Evolutionary conservation across 1,140 invertebrate genomes (phyloP).

Genomic region (Acromyrmex charruanus): DNA sequence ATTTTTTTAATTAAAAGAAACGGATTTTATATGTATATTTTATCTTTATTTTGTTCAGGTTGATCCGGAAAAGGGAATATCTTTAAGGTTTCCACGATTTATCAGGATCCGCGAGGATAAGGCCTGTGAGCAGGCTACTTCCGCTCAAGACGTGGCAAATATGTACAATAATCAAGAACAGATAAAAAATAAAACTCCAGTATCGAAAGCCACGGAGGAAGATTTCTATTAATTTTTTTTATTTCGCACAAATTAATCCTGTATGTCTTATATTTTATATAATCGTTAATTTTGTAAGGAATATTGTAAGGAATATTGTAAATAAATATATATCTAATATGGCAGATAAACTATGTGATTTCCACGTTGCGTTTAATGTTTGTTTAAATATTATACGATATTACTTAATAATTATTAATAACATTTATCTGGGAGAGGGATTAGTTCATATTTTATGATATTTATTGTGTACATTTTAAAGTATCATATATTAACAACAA

Average conservation of each 20-base stretch:
- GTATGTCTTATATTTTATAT: conserved; percentile 24
- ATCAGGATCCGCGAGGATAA: conserved; percentile 98
- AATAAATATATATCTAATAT: conserved; percentile 32
- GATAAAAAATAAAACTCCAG: conserved; percentile 92
- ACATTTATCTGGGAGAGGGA: background rate
- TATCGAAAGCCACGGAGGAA: conserved; percentile 86
- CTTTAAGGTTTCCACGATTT: conserved; percentile 98
- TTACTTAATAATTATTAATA: background rate
- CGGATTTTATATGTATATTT: conserved; percentile 11
- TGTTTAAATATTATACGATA: too few relatives aligned
- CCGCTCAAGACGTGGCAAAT: conserved; percentile 93
- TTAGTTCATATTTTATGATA: background rate
- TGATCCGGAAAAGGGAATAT: conserved; percentile 97
- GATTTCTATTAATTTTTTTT: conserved; percentile 89
- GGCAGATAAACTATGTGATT: background rate
- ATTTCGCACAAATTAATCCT: background rate
- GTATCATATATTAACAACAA: background rate
- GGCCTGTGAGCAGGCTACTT: conserved; percentile 96
- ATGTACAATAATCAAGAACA: conserved; percentile 97
- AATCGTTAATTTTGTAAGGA: conserved; percentile 6
- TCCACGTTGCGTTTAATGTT: background rate
- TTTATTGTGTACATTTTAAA: background rate
- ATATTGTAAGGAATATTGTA: background rate
- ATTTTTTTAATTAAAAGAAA: background rate
- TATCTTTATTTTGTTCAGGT: conserved; percentile 86